Evolutionary conservation across 2,797 vertebrate species (phyloP).

Genomic region (Micrastur ruficollis): DNA sequence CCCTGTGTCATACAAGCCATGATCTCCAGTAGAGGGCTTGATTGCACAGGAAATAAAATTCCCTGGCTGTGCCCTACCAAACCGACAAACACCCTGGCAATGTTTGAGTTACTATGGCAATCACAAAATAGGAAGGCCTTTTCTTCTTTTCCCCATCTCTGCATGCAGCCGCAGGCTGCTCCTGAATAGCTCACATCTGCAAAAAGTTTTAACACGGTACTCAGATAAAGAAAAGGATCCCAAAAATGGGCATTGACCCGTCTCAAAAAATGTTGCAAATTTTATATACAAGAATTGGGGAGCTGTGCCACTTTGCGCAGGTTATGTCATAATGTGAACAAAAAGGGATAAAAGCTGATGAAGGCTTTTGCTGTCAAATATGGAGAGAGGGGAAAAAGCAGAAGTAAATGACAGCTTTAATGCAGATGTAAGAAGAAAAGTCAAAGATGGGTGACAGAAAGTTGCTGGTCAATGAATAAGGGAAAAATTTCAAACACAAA

Average conservation of each 20-base stretch:
- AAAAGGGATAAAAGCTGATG: constrained; percentile 84
- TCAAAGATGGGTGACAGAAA: constrained; percentile 88
- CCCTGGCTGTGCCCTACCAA: constrained; percentile 65
- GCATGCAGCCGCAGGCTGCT: constrained; percentile 90
- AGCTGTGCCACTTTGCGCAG: constrained; percentile 84
- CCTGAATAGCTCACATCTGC: constrained; percentile 98
- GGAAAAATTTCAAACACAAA: constrained; percentile 80
- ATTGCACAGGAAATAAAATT: constrained; percentile 84
- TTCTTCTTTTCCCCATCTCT: constrained; percentile 92
- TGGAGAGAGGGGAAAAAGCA: constrained; percentile 76
- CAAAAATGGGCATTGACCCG: constrained; percentile 98
- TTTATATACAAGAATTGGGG: constrained; percentile 86
- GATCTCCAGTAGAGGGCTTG: constrained; percentile 92
- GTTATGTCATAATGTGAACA: constrained; percentile 92
- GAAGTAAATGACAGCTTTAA: constrained; percentile 84
- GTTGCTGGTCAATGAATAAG: constrained; percentile 81
- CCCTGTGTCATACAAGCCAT: constrained; percentile 85
- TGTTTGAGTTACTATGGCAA: constrained; percentile 97
- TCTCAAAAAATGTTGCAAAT: constrained; percentile 93
- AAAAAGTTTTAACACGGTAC: constrained; percentile 91
- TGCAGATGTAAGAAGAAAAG: constrained; percentile 86
- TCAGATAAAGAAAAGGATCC: constrained; percentile 87
- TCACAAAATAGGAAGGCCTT: constrained; percentile 89
- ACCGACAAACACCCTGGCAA: constrained; percentile 74
- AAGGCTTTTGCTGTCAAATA: constrained; percentile 87